Conservation (phyloP, 2,888 invertebrate species). For the Ennomos fuscantarius region DNA sequence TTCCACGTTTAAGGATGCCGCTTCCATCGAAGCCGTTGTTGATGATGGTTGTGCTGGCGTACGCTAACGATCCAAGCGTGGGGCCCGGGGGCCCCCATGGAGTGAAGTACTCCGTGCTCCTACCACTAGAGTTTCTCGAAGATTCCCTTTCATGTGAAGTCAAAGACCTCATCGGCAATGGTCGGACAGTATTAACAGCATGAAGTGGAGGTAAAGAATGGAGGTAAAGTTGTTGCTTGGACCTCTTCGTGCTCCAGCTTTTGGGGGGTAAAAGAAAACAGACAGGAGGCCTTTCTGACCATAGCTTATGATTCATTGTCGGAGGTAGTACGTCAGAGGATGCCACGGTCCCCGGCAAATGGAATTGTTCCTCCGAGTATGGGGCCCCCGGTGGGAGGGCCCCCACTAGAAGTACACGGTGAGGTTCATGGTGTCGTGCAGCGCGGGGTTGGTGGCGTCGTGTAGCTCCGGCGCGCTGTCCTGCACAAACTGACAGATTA, state of each 20-base stretch:
- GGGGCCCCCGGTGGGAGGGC: background rate
- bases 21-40: background rate
- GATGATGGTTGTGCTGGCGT: slow-evolving; percentile 2
- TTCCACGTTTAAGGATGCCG: slow-evolving; percentile 18
- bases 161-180: slow-evolving; percentile 11
- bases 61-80: background rate
- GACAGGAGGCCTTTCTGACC: background rate
- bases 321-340: background rate
- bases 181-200: background rate
- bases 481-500: slow-evolving; percentile 51
- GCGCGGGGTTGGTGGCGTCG: slow-evolving; percentile 70
- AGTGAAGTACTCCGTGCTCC: slow-evolving; percentile 14
- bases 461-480: slow-evolving; percentile 59
- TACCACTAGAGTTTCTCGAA: background rate
- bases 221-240: background rate
- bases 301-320: background rate
- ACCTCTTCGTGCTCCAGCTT: slow-evolving; percentile 10
- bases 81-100: background rate
- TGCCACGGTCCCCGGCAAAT: background rate
- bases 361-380: background rate
- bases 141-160: too few relatives aligned
- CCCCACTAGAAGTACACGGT: slow-evolving; percentile 87
- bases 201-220: slow-evolving; percentile 2
- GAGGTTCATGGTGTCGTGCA: slow-evolving; percentile 87
- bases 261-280: background rate